A percentile compares a stretch with the other conserved stretches of the same genome.
Conservation (phyloP, 2,797 vertebrate species). For the Falco biarmicus region DNA sequence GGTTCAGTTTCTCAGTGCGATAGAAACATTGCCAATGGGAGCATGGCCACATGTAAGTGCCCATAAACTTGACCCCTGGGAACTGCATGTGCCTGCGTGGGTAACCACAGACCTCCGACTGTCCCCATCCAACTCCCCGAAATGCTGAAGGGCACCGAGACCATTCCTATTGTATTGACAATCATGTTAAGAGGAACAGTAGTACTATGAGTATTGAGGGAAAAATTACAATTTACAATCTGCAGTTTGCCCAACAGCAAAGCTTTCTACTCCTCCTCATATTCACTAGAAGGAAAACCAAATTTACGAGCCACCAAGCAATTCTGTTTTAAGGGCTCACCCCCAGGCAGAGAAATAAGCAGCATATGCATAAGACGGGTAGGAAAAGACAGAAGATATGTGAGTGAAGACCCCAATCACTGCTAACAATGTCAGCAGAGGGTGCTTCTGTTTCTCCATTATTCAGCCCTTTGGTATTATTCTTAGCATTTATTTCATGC, state of each 20-base stretch:
- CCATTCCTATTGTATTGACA: not conserved
- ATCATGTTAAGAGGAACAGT: not conserved
- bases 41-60: not conserved
- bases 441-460: not conserved
- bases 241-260: not conserved
- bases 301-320: not conserved
- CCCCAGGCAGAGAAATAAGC: not conserved
- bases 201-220: not conserved
- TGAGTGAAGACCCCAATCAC: not conserved
- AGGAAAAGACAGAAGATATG: not conserved
- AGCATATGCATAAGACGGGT: not conserved
- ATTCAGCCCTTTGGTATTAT: not conserved
- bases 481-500: conserved; percentile 11
- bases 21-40: not conserved
- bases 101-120: not conserved
- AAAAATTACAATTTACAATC: not conserved
- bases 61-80: not conserved
- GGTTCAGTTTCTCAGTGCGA: not conserved
- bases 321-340: not conserved
- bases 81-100: not conserved
- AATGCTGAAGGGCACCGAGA: not conserved
- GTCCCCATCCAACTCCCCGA: not conserved
- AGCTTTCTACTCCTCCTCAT: not conserved
- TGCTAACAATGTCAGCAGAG: not conserved
- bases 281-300: not conserved